A percentile compares a stretch with the other conserved stretches of the same genome.
These are phyloP conservation scores for Zaprionus ornatus DNA, from an alignment of 1,140 invertebrate genomes.

Conservation along the genomic window DNA sequence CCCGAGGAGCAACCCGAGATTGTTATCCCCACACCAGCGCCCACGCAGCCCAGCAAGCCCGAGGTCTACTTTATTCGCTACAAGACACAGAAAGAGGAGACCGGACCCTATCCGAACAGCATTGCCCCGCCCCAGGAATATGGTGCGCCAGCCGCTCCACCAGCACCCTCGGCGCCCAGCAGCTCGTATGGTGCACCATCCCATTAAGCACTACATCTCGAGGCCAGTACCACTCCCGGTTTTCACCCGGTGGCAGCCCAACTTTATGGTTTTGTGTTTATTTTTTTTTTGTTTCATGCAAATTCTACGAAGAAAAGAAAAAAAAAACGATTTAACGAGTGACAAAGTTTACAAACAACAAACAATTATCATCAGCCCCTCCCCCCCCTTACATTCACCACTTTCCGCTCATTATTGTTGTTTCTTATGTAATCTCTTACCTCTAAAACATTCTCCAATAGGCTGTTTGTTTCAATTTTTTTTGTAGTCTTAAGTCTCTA, in stretches of 20 bases:
- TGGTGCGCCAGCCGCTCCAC: constrained; percentile 83
- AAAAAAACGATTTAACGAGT: constrained; percentile 63
- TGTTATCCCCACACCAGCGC: constrained; percentile 90
- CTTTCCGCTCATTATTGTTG: constrained; percentile 43
- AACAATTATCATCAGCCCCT: constrained; percentile 20
- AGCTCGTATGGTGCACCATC: constrained; percentile 79
- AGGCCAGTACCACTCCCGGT: constrained; percentile 6
- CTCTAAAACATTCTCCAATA: constrained; percentile 69
- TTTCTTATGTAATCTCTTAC: constrained; percentile 64
- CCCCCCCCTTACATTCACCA: neutral
- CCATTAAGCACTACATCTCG: constrained; percentile 53
- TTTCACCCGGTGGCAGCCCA: neutral
- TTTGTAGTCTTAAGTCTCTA: constrained; percentile 73
- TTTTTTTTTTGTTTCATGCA: constrained; percentile 52
- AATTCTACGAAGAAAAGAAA: constrained; percentile 26
- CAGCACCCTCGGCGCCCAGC: constrained; percentile 77
- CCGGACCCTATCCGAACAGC: constrained; percentile 84
- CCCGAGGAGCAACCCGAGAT: constrained; percentile 92
- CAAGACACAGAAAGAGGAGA: constrained; percentile 88
- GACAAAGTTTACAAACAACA: constrained; percentile 72
- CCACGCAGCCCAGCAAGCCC: constrained; percentile 92
- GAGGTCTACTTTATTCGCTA: constrained; percentile 95
- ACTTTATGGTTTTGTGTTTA: constrained; percentile 54
- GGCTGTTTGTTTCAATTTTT: constrained; percentile 80
- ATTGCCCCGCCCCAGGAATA: constrained; percentile 84